Conservation (phyloP, 2,888 invertebrate genomes). For the Meandrusa payeni region DNA sequence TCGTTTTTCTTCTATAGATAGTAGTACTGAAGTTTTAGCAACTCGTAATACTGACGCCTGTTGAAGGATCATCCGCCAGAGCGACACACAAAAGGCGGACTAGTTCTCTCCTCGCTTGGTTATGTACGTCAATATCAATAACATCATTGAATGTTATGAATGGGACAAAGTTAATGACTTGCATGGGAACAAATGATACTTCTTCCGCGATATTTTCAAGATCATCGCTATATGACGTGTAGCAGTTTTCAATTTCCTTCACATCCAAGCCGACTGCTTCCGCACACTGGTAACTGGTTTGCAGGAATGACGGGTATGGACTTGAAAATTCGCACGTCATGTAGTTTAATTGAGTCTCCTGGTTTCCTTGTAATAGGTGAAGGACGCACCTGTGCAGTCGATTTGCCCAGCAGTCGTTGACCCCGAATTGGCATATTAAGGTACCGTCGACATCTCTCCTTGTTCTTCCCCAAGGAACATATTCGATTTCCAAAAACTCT, state of each 20-base stretch:
- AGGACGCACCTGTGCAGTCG: slow-evolving; percentile 62
- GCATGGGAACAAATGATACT: slow-evolving; percentile 44
- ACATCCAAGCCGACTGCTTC: slow-evolving; percentile 46
- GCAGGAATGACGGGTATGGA: slow-evolving; percentile 41
- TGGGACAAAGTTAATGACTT: slow-evolving; percentile 51
- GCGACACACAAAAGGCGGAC: slow-evolving; percentile 53
- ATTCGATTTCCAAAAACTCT: slow-evolving; percentile 57
- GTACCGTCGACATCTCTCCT: slow-evolving; percentile 38
- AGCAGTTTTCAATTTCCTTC: slow-evolving; percentile 52
- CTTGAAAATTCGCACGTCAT: slow-evolving; percentile 61
- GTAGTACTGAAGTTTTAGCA: background rate
- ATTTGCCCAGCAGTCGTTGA: slow-evolving; percentile 65
- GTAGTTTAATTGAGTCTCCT: slow-evolving; percentile 54
- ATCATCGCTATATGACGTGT: slow-evolving; percentile 43
- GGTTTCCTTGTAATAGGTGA: slow-evolving; percentile 45
- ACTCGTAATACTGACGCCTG: slow-evolving; percentile 33
- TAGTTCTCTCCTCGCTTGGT: slow-evolving; percentile 38
- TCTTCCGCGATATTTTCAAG: slow-evolving; percentile 48
- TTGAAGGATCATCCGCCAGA: slow-evolving; percentile 46
- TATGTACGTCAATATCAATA: slow-evolving; percentile 35
- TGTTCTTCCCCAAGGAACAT: slow-evolving; percentile 69
- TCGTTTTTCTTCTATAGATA: too few relatives aligned
- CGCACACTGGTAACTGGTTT: slow-evolving; percentile 53
- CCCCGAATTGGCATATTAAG: slow-evolving; percentile 52
- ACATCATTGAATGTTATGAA: slow-evolving; percentile 54